phyloP scores from a whole-genome alignment of 2,113 vertebrate species.

The Copsychus sechellarum region DNA sequence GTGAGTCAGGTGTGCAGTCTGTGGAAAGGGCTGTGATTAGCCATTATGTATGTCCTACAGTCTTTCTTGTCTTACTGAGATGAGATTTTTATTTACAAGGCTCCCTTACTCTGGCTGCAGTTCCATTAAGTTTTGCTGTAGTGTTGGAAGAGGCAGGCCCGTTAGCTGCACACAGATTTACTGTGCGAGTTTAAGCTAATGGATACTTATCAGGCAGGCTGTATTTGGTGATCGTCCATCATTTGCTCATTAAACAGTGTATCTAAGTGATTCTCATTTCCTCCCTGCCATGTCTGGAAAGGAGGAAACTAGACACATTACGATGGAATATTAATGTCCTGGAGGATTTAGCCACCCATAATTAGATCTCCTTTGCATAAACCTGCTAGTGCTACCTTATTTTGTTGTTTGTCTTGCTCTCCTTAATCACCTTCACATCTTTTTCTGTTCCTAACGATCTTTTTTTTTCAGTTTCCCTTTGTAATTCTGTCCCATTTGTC shows the following conservation, averaged over 20 bases:
- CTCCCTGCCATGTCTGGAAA: conserved; percentile 66
- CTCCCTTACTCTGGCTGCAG: background rate
- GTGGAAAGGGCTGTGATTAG: conserved; percentile 29
- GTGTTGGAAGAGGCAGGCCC: background rate
- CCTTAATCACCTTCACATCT: conserved; percentile 22
- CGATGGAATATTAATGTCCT: conserved; percentile 70
- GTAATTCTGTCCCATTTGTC: background rate
- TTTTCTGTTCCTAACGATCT: background rate
- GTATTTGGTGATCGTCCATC: conserved; percentile 69
- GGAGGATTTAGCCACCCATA: conserved; percentile 42
- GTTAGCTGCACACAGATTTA: conserved; percentile 42
- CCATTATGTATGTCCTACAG: background rate
- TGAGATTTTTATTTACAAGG: background rate
- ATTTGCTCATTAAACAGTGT: conserved; percentile 72
- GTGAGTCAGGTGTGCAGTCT: background rate
- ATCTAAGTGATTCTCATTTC: conserved; percentile 69
- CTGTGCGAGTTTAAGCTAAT: conserved; percentile 62
- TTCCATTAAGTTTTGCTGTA: background rate
- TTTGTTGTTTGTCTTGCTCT: conserved; percentile 39
- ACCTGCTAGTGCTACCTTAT: conserved; percentile 48
- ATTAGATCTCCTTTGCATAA: conserved; percentile 64
- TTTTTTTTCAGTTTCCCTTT: background rate
- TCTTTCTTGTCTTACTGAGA: background rate
- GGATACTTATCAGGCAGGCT: conserved; percentile 65
- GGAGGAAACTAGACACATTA: conserved; percentile 70